phyloP scores from a whole-genome alignment of 2,113 vertebrate species.

The Eira barbara region DNA sequence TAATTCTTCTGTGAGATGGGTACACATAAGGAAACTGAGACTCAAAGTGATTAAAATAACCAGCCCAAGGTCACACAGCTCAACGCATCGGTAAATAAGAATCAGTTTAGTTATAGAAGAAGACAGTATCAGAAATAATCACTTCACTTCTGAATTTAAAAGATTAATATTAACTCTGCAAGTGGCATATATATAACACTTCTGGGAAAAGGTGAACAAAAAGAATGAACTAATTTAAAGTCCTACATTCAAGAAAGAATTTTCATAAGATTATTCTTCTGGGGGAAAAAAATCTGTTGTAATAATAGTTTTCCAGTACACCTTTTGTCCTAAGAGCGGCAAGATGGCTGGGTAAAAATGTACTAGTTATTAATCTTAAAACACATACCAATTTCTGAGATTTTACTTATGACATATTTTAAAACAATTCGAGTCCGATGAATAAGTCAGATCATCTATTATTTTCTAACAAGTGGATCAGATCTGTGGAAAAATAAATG shows the following conservation, averaged over 20 bases:
- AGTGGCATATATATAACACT: not conserved
- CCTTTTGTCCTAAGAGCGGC: not conserved
- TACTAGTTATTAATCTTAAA: not conserved
- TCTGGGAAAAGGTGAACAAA: slow-evolving; percentile 1
- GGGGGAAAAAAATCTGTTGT: not conserved
- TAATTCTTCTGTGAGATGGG: not conserved
- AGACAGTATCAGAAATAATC: slow-evolving; percentile 13
- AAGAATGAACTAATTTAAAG: not conserved
- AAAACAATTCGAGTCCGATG: not conserved
- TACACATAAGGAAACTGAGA: not conserved
- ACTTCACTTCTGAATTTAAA: slow-evolving; percentile 37
- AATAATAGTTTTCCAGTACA: not conserved
- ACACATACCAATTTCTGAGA: not conserved
- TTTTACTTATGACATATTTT: not conserved
- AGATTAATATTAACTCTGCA: not conserved
- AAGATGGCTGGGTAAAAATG: not conserved
- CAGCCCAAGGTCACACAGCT: not conserved
- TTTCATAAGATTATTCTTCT: not conserved
- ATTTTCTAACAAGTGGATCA: not conserved
- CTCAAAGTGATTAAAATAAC: slow-evolving; percentile 15
- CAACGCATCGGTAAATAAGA: not conserved
- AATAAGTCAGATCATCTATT: not conserved
- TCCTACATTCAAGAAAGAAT: not conserved
- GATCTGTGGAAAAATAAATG: not conserved
- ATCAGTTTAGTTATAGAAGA: not conserved